Evolutionary conservation across 2,113 vertebrate genomes (phyloP).

Genomic region (Cyprinodon variegatus): DNA sequence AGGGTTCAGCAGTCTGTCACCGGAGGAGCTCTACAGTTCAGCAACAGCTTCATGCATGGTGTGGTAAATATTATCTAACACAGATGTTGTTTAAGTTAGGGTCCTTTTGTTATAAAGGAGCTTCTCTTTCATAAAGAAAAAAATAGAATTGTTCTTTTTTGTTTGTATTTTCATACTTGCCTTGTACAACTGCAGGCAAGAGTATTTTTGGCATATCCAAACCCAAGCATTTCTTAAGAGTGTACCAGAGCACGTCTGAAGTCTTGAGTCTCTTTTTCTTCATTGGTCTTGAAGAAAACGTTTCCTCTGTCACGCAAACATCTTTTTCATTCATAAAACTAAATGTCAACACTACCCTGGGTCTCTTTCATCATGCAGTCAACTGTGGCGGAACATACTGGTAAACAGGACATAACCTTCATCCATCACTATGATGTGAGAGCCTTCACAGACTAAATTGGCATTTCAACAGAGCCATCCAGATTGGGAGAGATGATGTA

Average conservation of each 20-base stretch:
- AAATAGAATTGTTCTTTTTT: too few species aligned
- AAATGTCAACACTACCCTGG: conserved; percentile 66
- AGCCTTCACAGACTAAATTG: conserved; percentile 55
- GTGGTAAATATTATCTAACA: too few species aligned
- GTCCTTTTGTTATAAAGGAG: too few species aligned
- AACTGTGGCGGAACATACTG: conserved; percentile 41
- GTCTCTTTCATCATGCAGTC: conserved; percentile 56
- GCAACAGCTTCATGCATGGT: too few species aligned
- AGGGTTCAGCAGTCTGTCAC: too few species aligned
- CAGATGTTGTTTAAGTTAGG: too few species aligned
- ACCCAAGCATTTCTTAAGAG: not conserved
- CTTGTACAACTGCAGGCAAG: not conserved
- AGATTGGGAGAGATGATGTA: conserved; percentile 50
- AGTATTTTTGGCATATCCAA: not conserved
- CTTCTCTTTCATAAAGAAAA: too few species aligned
- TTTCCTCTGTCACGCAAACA: conserved; percentile 40
- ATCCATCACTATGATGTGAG: conserved; percentile 27
- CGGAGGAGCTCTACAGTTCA: too few species aligned
- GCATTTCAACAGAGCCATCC: conserved; percentile 51
- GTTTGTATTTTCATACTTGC: too few species aligned
- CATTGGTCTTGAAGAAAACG: conserved; percentile 24
- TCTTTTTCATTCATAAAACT: conserved; percentile 53
- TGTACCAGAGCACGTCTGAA: not conserved
- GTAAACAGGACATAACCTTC: conserved; percentile 56
- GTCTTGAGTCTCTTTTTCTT: conserved; percentile 20